These are phyloP conservation scores for Stichopus horrens DNA, from an alignment of 53 echinoderm and acorn worm species.

Conservation along the genomic window DNA sequence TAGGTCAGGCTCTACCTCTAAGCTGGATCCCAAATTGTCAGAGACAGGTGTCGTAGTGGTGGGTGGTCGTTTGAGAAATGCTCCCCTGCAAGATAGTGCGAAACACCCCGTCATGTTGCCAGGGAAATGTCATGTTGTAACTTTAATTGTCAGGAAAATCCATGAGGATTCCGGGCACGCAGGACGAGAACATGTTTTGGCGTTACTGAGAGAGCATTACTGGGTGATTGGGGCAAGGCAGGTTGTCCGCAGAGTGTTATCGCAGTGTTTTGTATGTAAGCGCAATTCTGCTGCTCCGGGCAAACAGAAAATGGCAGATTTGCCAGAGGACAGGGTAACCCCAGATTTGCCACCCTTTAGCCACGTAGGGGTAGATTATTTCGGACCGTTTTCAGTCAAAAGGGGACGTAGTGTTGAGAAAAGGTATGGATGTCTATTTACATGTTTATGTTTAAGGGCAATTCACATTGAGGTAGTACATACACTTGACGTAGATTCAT, in stretches of 20 bases:
- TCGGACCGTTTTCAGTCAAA: conserved; percentile 70
- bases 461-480: conserved; percentile 69
- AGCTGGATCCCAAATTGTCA: conserved; percentile 27
- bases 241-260: conserved; percentile 3
- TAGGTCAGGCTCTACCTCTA: conserved; percentile 30
- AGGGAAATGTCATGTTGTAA: conserved; percentile 21
- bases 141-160: conserved; percentile 29
- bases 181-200: conserved; percentile 45
- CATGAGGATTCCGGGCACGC: conserved; percentile 30
- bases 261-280: conserved; percentile 49
- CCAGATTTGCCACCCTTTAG: conserved; percentile 53
- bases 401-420: conserved; percentile 53
- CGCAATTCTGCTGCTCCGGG: not conserved
- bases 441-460: conserved; percentile 63
- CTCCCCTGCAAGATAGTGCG: conserved; percentile 17
- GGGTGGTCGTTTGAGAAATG: conserved; percentile 49
- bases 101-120: conserved; percentile 55
- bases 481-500: conserved; percentile 63
- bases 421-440: conserved; percentile 70
- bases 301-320: conserved; percentile 46
- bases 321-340: conserved; percentile 51
- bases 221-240: conserved; percentile 46
- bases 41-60: conserved; percentile 45
- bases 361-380: conserved; percentile 56
- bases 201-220: conserved; percentile 39